A percentile compares a stretch with the other conserved stretches of the same genome.
phyloP scores from a whole-genome alignment of 2,113 vertebrate species.

The Falco punctatus region DNA sequence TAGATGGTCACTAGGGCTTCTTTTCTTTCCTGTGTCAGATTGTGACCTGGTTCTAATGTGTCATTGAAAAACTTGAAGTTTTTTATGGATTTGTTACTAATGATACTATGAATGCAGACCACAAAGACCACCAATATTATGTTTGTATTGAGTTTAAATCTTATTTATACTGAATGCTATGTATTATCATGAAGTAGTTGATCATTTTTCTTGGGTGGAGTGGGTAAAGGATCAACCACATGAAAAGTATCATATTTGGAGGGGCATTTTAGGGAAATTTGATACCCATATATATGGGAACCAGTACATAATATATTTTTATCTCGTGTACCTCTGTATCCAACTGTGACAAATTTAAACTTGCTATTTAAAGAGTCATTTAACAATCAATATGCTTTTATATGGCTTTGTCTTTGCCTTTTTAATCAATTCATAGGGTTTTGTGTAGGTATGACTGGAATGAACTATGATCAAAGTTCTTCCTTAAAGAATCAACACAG shows the following conservation, averaged over 20 bases:
- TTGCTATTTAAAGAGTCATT: neutral
- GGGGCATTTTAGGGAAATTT: neutral
- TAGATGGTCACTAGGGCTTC: neutral
- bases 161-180: neutral
- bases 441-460: neutral
- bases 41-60: neutral
- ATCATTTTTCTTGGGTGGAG: neutral
- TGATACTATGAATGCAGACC: neutral
- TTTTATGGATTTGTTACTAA: neutral
- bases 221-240: neutral
- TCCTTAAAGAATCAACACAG: neutral
- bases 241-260: neutral
- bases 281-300: neutral
- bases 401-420: neutral
- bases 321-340: neutral
- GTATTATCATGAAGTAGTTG: neutral
- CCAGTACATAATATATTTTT: neutral
- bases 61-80: neutral
- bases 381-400: neutral
- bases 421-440: neutral
- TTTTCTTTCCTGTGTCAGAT: neutral
- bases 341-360: neutral
- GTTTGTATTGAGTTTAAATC: neutral
- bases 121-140: neutral
- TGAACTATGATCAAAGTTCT: neutral